phyloP scores from a whole-genome alignment of 2,113 vertebrate genomes.

The Orthonyx spaldingii region DNA sequence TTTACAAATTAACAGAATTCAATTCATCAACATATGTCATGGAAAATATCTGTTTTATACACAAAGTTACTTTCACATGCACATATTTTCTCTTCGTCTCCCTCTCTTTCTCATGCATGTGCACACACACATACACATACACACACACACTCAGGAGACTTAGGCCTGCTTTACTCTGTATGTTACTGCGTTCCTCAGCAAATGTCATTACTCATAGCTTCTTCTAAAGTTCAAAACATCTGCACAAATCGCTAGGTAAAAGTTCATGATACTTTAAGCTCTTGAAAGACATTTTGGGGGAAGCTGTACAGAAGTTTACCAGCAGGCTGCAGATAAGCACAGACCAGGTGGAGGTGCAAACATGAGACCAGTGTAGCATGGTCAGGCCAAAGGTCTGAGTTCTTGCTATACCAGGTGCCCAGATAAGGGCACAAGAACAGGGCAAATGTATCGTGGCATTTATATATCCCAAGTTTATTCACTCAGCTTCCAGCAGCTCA shows the following conservation, averaged over 20 bases:
- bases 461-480: background rate
- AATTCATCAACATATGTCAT: conserved; percentile 3
- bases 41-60: conserved; percentile 45
- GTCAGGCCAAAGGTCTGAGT: conserved; percentile 50
- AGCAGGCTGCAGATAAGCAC: conserved; percentile 7
- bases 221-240: background rate
- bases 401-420: conserved; percentile 19
- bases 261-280: conserved; percentile 9
- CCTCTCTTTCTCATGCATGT: no score
- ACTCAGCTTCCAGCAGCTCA: background rate
- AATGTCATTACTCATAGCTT: background rate
- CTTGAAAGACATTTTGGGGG: background rate
- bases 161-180: background rate
- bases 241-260: background rate
- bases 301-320: background rate
- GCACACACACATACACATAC: background rate
- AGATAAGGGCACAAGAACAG: conserved; percentile 31
- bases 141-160: background rate
- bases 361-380: background rate
- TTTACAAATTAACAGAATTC: conserved; percentile 37
- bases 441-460: background rate
- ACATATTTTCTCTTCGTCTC: background rate
- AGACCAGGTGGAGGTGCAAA: conserved; percentile 25
- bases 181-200: background rate
- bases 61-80: conserved; percentile 22